Evolutionary conservation across 2,888 invertebrate genomes (phyloP).

Genomic region (Ferdinandea cuprea): DNA sequence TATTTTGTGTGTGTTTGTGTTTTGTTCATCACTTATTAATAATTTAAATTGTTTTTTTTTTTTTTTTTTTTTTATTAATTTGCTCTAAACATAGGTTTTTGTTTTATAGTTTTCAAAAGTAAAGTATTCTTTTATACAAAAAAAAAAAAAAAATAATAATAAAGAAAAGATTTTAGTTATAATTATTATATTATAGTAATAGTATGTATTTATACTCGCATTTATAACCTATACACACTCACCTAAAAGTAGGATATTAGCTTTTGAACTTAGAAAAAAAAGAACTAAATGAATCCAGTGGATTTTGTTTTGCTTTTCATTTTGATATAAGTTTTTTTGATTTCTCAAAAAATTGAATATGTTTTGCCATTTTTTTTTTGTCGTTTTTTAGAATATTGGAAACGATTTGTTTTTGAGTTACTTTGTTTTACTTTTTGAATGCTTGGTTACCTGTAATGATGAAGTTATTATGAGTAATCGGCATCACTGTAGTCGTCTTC

Average conservation of each 20-base stretch:
- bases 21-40: slow-evolving; percentile 70
- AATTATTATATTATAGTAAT: slow-evolving; percentile 17
- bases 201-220: slow-evolving; percentile 20
- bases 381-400: slow-evolving; percentile 38
- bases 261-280: slow-evolving; percentile 45
- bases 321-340: slow-evolving; percentile 24
- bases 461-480: slow-evolving; percentile 79
- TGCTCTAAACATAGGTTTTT: slow-evolving; percentile 60
- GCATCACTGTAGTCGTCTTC: slow-evolving; percentile 87
- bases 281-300: slow-evolving; percentile 56
- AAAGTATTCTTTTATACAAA: slow-evolving; percentile 62
- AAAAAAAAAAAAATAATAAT: slow-evolving; percentile 45
- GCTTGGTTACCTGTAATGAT: slow-evolving; percentile 39
- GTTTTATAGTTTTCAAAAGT: slow-evolving; percentile 36
- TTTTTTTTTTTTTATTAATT: slow-evolving; percentile 55
- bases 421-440: slow-evolving; percentile 2
- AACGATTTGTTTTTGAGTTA: slow-evolving; percentile 35
- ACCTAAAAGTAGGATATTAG: slow-evolving; percentile 54
- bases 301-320: slow-evolving; percentile 29
- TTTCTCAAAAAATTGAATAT: slow-evolving; percentile 18
- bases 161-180: not conserved
- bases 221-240: slow-evolving; percentile 61
- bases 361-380: not conserved
- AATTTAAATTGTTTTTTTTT: slow-evolving; percentile 54
- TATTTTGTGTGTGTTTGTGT: slow-evolving; percentile 46